phyloP scores from a whole-genome alignment of 1,140 invertebrate genomes.

The Meloidogyne floridensis region DNA sequence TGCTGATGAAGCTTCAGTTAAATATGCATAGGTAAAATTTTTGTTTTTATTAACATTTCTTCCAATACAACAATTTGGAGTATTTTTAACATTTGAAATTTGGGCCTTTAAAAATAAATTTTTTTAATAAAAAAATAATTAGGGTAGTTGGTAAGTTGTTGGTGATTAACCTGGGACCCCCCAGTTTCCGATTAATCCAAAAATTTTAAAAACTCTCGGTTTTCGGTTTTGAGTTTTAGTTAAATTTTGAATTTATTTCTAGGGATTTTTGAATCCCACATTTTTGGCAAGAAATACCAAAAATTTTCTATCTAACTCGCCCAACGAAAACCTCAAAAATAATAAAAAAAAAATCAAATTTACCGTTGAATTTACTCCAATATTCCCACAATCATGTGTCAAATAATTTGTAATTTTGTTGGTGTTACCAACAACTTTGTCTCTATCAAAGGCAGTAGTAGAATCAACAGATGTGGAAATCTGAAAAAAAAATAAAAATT shows the following conservation, averaged over 20 bases:
- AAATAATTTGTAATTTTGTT: background rate
- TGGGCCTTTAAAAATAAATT: background rate
- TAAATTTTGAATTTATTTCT: too few species aligned
- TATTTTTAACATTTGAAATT: background rate
- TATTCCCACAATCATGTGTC: background rate
- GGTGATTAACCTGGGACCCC: too few species aligned
- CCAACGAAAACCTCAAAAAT: too few species aligned
- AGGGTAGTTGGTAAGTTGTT: too few species aligned
- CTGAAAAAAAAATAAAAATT: background rate
- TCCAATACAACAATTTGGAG: background rate
- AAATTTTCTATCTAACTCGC: too few species aligned
- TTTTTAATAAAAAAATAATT: background rate
- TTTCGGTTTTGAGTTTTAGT: too few species aligned
- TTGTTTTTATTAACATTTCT: background rate
- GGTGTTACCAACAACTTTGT: background rate
- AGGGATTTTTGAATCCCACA: too few species aligned
- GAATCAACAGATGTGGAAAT: background rate
- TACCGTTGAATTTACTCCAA: too few species aligned
- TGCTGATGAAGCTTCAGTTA: conserved; percentile 36
- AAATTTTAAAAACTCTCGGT: too few species aligned
- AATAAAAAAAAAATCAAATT: too few species aligned
- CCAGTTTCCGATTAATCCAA: too few species aligned
- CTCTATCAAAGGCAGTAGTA: background rate
- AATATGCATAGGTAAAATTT: conserved; percentile 18
- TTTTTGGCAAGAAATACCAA: too few species aligned